Evolutionary conservation across 2,113 vertebrate genomes (phyloP).

Genomic region (Heterotis niloticus): DNA sequence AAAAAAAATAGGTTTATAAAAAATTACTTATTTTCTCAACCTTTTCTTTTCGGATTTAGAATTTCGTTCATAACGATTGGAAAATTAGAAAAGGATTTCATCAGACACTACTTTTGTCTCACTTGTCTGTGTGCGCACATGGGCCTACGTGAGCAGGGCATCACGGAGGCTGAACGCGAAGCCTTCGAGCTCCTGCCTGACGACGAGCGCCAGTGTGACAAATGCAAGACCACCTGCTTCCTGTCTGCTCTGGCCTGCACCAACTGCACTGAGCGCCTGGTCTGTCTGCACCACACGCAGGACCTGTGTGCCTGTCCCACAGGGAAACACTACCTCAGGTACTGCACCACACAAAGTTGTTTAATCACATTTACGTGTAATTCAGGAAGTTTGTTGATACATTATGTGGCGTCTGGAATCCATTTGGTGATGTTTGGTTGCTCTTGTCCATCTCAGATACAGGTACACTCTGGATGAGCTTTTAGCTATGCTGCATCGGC

Average conservation of each 20-base stretch:
- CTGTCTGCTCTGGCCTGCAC: constrained; percentile 87
- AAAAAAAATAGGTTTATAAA: neutral
- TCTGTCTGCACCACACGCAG: constrained; percentile 79
- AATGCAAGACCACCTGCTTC: constrained; percentile 94
- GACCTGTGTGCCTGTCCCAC: constrained; percentile 82
- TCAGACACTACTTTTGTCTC: neutral
- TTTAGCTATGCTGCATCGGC: constrained; percentile 83
- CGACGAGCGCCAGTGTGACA: constrained; percentile 89
- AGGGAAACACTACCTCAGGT: constrained; percentile 83
- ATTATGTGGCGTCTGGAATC: no score
- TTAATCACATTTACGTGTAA: no score
- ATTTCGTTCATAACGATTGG: no score
- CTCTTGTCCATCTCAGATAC: constrained; percentile 62
- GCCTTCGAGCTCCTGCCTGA: constrained; percentile 87
- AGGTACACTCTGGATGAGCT: constrained; percentile 88
- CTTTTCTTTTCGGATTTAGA: no score
- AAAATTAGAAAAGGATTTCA: no score
- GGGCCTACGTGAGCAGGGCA: constrained; percentile 66
- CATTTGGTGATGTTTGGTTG: neutral
- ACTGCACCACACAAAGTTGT: constrained; percentile 46
- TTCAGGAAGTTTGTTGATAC: no score
- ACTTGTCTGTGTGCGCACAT: neutral
- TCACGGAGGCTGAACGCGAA: constrained; percentile 68
- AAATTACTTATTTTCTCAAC: no score
- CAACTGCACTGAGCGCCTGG: constrained; percentile 76